phyloP scores from a whole-genome alignment of 92 coral and sea anemone species.

The Nematostella vectensis region DNA sequence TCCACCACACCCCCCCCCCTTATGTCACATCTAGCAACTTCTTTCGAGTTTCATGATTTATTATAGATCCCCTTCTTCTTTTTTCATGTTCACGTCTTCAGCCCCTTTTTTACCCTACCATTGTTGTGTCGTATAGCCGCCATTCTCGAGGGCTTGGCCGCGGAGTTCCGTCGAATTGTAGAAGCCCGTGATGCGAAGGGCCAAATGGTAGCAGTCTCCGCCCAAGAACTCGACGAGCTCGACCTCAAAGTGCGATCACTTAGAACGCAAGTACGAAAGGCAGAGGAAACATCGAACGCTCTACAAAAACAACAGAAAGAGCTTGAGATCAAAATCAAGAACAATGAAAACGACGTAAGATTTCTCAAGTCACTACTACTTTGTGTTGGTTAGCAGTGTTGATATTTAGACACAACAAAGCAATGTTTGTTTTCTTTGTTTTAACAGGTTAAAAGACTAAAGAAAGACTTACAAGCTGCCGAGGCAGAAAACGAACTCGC shows the following conservation, averaged over 20 bases:
- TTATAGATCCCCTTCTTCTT: too few relatives aligned
- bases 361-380: background rate
- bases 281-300: conserved; percentile 52
- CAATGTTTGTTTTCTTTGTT: background rate
- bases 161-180: conserved; percentile 72
- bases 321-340: conserved; percentile 67
- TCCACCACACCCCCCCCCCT: too few relatives aligned
- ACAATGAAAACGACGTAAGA: conserved; percentile 74
- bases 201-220: conserved; percentile 53
- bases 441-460: conserved; percentile 71
- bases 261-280: conserved; percentile 83
- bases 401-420: background rate
- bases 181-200: conserved; percentile 86
- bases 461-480: conserved; percentile 53
- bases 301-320: conserved; percentile 82
- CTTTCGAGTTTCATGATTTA: too few relatives aligned
- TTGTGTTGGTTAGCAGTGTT: background rate
- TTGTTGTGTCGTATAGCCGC: conserved; percentile 61
- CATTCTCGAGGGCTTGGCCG: conserved; percentile 73
- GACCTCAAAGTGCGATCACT: conserved; percentile 95
- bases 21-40: too few relatives aligned
- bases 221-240: conserved; percentile 75
- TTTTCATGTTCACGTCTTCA: too few relatives aligned
- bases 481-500: conserved; percentile 79
- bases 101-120: too few relatives aligned